Evolutionary conservation across 2,113 vertebrate genomes (phyloP), one percentile per base, ranked within the genome.

Genomic region (Meriones unguiculatus): DNA sequence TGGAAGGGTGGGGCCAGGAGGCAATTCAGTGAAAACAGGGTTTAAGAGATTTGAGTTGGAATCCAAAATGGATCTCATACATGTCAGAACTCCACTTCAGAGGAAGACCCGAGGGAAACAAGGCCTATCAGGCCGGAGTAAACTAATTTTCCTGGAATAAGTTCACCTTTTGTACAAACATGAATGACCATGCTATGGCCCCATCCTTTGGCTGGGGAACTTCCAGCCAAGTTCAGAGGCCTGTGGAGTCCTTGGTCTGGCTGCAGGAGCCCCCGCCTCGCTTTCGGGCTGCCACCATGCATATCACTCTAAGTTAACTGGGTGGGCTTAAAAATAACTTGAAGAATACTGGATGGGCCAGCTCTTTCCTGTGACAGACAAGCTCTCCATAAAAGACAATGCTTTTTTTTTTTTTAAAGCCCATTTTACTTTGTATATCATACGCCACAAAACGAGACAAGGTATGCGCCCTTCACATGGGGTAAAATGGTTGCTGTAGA

Each of bases 61-160:
- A 90, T 76, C 14, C 17, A 8, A 91, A 77, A 87, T n/a, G 81
- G 57, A 92, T 25, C 59, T 73, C 89, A 90, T 24, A 73, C 62
- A 80, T 13, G 35, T 85, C 67, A 92, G 76, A 87, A 41, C 18
- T 57, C 4, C 0, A 2, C 54, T 93, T 67, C 41, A 82, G 30
- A 77, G 59, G 92, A 92, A 91, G 46, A 75, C 6, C 80, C n/a
- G n/a, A 64, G n/a, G 93, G 77, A 95, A 93, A 93, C 35, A 87
- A 85, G 95, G 77, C 54, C 50, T 38, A 11, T 90, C 54, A 94
- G 87, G 41, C 38, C 84, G 93, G 59, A 94, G 81, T n/a, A 90
- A 93, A 94, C 25, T n/a, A 80, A 88, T 95, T 85, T 80, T 72
- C 70, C 72, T 22, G 69, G 32, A 78, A 91, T 78, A 75, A 93